These are phyloP conservation scores for Toxotes jaculatrix DNA, from an alignment of 2,113 vertebrate genomes.

Conservation along the genomic window DNA sequence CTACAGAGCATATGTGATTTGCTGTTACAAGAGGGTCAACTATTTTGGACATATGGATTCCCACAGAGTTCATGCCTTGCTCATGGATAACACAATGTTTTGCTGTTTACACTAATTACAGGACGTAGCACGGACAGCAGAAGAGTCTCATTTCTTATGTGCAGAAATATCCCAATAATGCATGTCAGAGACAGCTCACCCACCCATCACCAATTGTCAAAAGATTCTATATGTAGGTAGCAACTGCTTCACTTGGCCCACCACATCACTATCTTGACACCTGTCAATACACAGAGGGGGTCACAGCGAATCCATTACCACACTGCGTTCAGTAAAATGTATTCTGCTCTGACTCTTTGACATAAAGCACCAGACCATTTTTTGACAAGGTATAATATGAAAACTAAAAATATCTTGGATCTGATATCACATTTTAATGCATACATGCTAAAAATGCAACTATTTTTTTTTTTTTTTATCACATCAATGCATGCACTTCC, in stretches of 20 bases:
- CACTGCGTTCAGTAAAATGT: constrained; percentile 7
- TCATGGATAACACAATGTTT: constrained; percentile 19
- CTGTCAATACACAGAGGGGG: constrained; percentile 21
- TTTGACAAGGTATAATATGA: not conserved
- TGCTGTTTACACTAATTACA: constrained; percentile 36
- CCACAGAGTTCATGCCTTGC: not conserved
- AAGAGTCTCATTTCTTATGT: constrained; percentile 49
- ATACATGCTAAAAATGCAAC: not conserved
- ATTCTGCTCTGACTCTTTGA: not conserved
- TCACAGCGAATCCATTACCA: constrained; percentile 18
- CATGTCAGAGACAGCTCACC: constrained; percentile 15
- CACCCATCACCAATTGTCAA: constrained; percentile 2
- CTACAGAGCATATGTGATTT: not conserved
- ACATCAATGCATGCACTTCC: not conserved
- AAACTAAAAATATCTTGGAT: not conserved
- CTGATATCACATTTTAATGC: not conserved
- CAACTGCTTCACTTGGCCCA: not conserved
- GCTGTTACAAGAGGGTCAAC: not conserved
- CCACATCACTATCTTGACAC: constrained; percentile 8
- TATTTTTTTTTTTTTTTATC: too few species aligned
- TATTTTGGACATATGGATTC: constrained; percentile 22
- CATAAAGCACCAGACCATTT: not conserved
- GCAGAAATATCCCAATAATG: constrained; percentile 31
- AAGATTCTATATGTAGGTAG: constrained; percentile 5
- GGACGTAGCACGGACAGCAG: constrained; percentile 6